Evolutionary conservation across 2,797 vertebrate species (phyloP), one percentile per base, ranked within the genome.

Genomic region (Austrolebias charrua): DNA sequence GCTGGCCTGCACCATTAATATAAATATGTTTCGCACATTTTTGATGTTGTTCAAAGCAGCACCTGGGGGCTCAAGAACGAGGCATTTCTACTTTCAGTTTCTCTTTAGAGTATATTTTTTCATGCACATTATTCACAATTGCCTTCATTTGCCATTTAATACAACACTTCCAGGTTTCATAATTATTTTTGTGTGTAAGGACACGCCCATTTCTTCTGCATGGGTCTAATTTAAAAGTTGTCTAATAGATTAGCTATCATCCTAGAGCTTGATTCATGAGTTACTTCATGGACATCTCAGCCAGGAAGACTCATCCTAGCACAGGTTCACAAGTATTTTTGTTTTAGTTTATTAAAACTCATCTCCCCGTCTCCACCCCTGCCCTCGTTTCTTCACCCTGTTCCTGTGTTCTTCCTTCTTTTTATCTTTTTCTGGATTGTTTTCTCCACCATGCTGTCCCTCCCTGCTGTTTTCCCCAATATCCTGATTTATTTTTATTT

Each of bases 21-120:
- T 51, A 51, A 90, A 85, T 67, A 63, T 74, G 63, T 76, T 79
- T 78, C 29, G 71, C 81, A 46, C 42, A n/a, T 79, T 84, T 82
- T 80, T 86, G 72, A 82, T 84, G 81, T 77, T 78, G 75, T 89
- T 89, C 77, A 85, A 81, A 86, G 81, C 73, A 73, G 48, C 75
- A 79, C 78, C 80, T 79, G 75, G 14, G 65, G 84, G 65, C 75
- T 59, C 42, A 18, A 47, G 40, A 46, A 60, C 66, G 60, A 73
- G 56, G 65, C 60, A 29, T 60, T 76, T 74, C 40, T 60, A 18
- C 56, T 11, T 8, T 69, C 13, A 16, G 61, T 80, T 69, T 81
- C 58, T 78, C 55, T 76, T 60, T 62, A 46, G 45, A 45, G 46
- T 78, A 53, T 81, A 50, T 77, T 58, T 63, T 71, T 14, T 28